Percentiles rank a stretch among this genome's conserved stretches.
phyloP scores from a whole-genome alignment of 37 sponge, comb jelly and placozoan genomes.

The Spongia lamella region DNA sequence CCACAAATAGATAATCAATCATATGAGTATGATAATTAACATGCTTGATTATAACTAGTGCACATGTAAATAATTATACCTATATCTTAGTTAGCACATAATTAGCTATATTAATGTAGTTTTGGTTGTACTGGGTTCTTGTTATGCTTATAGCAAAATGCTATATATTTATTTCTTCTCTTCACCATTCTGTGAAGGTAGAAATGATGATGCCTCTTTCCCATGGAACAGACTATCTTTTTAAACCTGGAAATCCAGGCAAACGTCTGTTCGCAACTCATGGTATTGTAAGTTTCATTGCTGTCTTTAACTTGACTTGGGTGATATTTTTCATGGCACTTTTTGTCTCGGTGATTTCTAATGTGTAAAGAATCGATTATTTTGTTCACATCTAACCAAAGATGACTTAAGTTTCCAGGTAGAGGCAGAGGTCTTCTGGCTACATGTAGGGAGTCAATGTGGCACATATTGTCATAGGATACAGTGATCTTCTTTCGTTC shows the following conservation, averaged over 20 bases:
- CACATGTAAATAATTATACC: too few species aligned
- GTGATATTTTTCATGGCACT: too few species aligned
- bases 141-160: background rate
- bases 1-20: too few species aligned
- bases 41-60: too few species aligned
- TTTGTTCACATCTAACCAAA: conserved; percentile 22
- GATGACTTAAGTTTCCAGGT: background rate
- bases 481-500: background rate
- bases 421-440: conserved; percentile 6
- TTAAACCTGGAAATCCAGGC: conserved; percentile 38
- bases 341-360: background rate
- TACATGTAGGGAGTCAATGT: background rate
- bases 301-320: too few species aligned
- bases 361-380: background rate
- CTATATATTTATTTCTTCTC: conserved; percentile 10
- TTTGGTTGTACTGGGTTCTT: too few species aligned
- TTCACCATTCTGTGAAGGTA: conserved; percentile 34
- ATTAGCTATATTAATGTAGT: too few species aligned
- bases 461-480: conserved; percentile 19
- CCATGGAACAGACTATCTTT: conserved; percentile 38
- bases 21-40: too few species aligned
- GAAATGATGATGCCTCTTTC: conserved; percentile 32
- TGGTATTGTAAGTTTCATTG: conserved; percentile 10
- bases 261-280: conserved; percentile 47
- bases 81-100: too few species aligned